Conservation (phyloP, 2,113 vertebrate genomes). For the Dasyornis broadbenti region DNA sequence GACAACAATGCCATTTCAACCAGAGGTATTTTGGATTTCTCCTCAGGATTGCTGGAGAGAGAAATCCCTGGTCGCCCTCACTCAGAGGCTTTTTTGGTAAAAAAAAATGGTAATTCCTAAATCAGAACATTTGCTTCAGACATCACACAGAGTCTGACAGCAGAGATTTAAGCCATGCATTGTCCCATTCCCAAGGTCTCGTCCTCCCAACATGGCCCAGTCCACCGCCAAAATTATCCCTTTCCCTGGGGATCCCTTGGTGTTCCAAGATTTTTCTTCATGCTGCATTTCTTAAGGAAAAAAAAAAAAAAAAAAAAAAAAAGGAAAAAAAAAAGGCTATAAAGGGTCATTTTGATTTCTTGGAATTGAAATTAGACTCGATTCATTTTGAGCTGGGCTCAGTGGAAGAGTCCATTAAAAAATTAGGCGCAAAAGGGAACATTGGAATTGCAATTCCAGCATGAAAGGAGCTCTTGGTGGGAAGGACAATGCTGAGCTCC, state of each 20-base stretch:
- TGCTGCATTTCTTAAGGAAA: neutral
- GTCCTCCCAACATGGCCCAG: neutral
- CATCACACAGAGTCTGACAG: neutral
- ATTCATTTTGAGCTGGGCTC: neutral
- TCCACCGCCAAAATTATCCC: neutral
- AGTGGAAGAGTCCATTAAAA: slow-evolving; percentile 10
- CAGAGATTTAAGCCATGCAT: neutral
- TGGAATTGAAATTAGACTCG: neutral
- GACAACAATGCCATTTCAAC: neutral
- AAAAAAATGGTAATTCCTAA: neutral
- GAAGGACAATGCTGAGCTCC: neutral
- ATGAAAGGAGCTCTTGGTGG: neutral
- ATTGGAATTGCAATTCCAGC: neutral
- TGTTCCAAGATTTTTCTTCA: neutral
- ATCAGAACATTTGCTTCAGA: neutral
- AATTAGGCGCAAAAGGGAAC: slow-evolving; percentile 1
- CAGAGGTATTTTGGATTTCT: neutral
- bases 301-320: neutral
- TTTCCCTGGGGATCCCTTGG: neutral
- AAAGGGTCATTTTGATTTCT: neutral
- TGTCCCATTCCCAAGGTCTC: neutral
- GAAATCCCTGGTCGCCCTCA: neutral
- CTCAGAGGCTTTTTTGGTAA: neutral
- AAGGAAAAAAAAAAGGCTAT: neutral
- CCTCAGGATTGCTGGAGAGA: neutral